These are phyloP conservation scores for Caenorhabditis doughertyi DNA, from an alignment of 2,888 invertebrate genomes.

Conservation along the genomic window DNA sequence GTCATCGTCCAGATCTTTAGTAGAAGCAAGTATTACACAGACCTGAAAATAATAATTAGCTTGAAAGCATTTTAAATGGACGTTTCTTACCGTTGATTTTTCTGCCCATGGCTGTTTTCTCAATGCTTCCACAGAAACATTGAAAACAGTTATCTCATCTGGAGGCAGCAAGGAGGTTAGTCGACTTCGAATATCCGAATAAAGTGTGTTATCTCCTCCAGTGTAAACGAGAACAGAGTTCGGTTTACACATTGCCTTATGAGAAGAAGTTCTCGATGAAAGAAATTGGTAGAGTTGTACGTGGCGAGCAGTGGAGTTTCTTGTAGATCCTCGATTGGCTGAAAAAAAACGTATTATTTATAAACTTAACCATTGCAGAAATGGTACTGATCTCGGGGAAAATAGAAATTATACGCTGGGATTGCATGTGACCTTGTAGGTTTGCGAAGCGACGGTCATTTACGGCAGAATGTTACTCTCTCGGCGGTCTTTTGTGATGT, in stretches of 20 bases:
- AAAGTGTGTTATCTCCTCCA: slow-evolving; percentile 72
- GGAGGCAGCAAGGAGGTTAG: slow-evolving; percentile 73
- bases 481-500: slow-evolving; percentile 51
- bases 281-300: slow-evolving; percentile 44
- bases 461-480: slow-evolving; percentile 33
- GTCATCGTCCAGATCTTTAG: slow-evolving; percentile 75
- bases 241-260: slow-evolving; percentile 59
- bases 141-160: slow-evolving; percentile 78
- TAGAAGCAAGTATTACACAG: slow-evolving; percentile 80
- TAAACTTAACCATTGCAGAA: slow-evolving; percentile 16
- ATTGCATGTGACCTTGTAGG: slow-evolving; percentile 20
- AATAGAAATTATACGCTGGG: not conserved
- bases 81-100: slow-evolving; percentile 69
- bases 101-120: slow-evolving; percentile 78
- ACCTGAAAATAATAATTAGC: slow-evolving; percentile 51
- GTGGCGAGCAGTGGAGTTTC: slow-evolving; percentile 42
- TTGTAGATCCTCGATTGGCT: slow-evolving; percentile 46
- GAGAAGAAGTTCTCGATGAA: slow-evolving; percentile 35
- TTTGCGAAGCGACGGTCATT: not conserved
- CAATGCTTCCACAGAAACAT: slow-evolving; percentile 74
- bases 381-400: not conserved
- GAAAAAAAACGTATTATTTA: not conserved
- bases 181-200: slow-evolving; percentile 67
- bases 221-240: slow-evolving; percentile 78
- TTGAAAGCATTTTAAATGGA: too few species aligned